Evolutionary conservation across 1,140 invertebrate genomes (phyloP).

Genomic region (Drosophila chauvacae): DNA sequence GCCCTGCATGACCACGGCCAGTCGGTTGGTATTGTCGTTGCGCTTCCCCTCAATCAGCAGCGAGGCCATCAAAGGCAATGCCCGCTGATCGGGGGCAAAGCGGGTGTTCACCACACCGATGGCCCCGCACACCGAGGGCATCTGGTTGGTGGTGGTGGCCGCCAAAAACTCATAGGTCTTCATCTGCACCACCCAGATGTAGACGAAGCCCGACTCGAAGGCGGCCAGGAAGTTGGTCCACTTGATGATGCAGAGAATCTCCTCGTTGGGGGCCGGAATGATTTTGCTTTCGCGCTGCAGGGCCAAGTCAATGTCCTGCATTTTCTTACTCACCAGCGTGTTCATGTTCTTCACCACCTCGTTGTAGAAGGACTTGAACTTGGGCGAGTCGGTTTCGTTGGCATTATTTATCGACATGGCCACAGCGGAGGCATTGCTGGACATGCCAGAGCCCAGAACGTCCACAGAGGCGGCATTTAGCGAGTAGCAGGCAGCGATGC

Average conservation of each 20-base stretch:
- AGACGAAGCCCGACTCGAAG: conserved; percentile 66
- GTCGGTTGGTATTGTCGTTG: conserved; percentile 53
- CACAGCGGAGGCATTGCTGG: conserved; percentile 8
- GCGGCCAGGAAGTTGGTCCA: conserved; percentile 78
- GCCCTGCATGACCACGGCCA: conserved; percentile 82
- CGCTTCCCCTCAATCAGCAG: conserved; percentile 62
- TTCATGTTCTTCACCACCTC: conserved; percentile 80
- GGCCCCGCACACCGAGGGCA: conserved; percentile 70
- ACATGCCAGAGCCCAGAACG: conserved; percentile 23
- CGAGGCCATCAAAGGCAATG: conserved; percentile 61
- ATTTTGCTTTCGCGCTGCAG: conserved; percentile 77
- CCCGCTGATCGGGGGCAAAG: conserved; percentile 42
- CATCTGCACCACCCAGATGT: conserved; percentile 78
- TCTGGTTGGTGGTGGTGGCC: conserved; percentile 71
- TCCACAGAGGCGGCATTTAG: conserved; percentile 38
- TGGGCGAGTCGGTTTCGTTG: conserved; percentile 18
- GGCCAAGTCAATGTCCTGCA: conserved; percentile 81
- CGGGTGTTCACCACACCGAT: conserved; percentile 67
- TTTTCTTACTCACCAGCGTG: conserved; percentile 76
- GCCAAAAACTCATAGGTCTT: conserved; percentile 61
- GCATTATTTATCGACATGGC: background rate
- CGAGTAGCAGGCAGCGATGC: conserved; percentile 69
- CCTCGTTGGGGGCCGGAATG: conserved; percentile 74
- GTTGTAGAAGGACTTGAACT: conserved; percentile 59
- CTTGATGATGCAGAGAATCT: conserved; percentile 78